phyloP scores from a whole-genome alignment of 2,888 invertebrate genomes.

The Elmis aenea region DNA sequence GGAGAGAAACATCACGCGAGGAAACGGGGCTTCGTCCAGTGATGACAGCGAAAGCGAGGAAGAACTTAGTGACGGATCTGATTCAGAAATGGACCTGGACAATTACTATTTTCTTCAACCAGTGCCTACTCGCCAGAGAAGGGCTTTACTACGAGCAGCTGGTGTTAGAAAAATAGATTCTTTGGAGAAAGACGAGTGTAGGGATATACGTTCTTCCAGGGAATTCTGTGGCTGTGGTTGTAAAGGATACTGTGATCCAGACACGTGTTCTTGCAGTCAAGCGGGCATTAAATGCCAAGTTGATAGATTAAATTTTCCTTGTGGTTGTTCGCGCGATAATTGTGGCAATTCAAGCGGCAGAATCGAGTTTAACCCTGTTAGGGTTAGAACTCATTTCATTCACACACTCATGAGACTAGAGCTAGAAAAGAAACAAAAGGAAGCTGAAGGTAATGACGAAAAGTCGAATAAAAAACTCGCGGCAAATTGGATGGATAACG shows the following conservation, averaged over 20 bases:
- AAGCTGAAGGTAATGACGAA: constrained; percentile 47
- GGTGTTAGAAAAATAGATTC: constrained; percentile 92
- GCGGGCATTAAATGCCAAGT: constrained; percentile 98
- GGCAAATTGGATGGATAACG: constrained; percentile 51
- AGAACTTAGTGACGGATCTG: constrained; percentile 77
- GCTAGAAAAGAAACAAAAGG: constrained; percentile 74
- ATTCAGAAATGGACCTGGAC: constrained; percentile 82
- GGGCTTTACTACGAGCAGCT: constrained; percentile 83
- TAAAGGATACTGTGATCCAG: constrained; percentile 91
- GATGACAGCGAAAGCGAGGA: constrained; percentile 59
- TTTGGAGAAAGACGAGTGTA: constrained; percentile 89
- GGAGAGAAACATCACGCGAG: constrained; percentile 54
- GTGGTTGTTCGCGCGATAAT: constrained; percentile 91
- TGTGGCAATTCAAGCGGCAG: constrained; percentile 90
- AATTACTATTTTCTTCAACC: constrained; percentile 89
- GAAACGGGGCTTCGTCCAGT: constrained; percentile 51
- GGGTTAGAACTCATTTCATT: constrained; percentile 94
- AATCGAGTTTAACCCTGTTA: constrained; percentile 92
- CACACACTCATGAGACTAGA: constrained; percentile 93
- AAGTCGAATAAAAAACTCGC: constrained; percentile 31
- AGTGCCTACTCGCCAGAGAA: constrained; percentile 84
- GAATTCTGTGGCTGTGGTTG: constrained; percentile 94
- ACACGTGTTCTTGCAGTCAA: constrained; percentile 89
- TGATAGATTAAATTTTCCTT: constrained; percentile 92
- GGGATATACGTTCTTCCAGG: constrained; percentile 83